phyloP scores from a whole-genome alignment of 1,140 invertebrate species.

The Drosophila albomicans region DNA sequence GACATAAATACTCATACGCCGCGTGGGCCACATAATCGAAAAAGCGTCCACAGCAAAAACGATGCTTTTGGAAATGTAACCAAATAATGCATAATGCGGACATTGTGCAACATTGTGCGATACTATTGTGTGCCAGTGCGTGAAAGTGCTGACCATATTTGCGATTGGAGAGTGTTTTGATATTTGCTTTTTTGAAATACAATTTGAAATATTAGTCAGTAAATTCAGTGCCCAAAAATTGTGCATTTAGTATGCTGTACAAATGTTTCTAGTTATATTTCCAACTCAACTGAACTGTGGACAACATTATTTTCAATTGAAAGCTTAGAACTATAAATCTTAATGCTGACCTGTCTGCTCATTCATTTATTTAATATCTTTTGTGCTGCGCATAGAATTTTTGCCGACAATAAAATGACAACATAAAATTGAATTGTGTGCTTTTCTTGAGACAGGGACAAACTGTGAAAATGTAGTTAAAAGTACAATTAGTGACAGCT shows the following conservation, averaged over 20 bases:
- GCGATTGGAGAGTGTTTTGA: neutral
- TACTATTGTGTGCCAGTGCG: neutral
- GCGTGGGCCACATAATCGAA: constrained; percentile 16
- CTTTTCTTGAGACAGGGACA: constrained; percentile 18
- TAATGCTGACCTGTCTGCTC: neutral
- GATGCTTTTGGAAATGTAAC: constrained; percentile 18
- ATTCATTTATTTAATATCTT: constrained; percentile 29
- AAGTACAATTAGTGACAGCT: constrained; percentile 41
- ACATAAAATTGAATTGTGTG: constrained; percentile 64
- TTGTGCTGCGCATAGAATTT: constrained; percentile 12
- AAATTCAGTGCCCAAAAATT: neutral
- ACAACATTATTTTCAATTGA: neutral
- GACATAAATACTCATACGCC: constrained; percentile 28
- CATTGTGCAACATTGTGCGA: neutral
- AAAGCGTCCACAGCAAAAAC: constrained; percentile 18
- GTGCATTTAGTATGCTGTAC: neutral
- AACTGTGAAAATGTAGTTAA: constrained; percentile 52
- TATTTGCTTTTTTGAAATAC: neutral
- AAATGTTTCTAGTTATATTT: neutral
- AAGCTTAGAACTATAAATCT: constrained; percentile 4
- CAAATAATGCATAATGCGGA: constrained; percentile 42
- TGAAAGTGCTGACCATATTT: neutral
- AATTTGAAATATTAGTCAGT: neutral
- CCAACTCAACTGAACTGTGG: neutral
- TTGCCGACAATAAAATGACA: constrained; percentile 49